These are phyloP conservation scores for Anarsia innoxiella DNA, from an alignment of 2,888 invertebrate genomes.

Conservation along the genomic window DNA sequence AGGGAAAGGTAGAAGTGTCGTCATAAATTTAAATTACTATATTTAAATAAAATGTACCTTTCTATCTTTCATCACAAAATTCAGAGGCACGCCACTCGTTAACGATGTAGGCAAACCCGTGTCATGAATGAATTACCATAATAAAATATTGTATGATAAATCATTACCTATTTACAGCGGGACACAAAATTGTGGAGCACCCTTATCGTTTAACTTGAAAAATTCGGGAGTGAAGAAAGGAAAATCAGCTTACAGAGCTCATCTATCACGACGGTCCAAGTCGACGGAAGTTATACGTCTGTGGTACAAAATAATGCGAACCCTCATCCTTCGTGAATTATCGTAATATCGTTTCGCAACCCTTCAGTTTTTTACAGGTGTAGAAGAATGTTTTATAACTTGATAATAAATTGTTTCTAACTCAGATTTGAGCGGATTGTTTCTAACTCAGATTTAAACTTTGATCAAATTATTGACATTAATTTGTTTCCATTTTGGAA, in stretches of 20 bases:
- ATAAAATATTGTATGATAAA: background rate
- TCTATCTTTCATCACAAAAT: too few species aligned
- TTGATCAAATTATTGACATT: too few species aligned
- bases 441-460: too few species aligned
- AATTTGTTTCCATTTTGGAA: too few species aligned
- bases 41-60: too few species aligned
- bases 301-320: slow-evolving; percentile 48
- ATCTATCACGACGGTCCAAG: slow-evolving; percentile 54
- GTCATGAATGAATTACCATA: slow-evolving; percentile 7
- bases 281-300: slow-evolving; percentile 47
- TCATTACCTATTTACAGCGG: slow-evolving; percentile 29
- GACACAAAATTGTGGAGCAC: slow-evolving; percentile 41
- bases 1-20: too few species aligned
- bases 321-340: slow-evolving; percentile 37
- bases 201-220: slow-evolving; percentile 64
- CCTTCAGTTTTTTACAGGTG: too few species aligned
- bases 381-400: too few species aligned
- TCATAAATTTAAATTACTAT: too few species aligned
- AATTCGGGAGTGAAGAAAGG: slow-evolving; percentile 52
- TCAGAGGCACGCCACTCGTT: too few species aligned
- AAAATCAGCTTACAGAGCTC: slow-evolving; percentile 49
- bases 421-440: too few species aligned
- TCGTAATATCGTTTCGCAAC: slow-evolving; percentile 25
- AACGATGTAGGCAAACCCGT: background rate
- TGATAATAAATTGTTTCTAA: too few species aligned